Percentiles rank a stretch among this genome's conserved stretches.
Conservation (phyloP, 2,888 invertebrate genomes). For the Coelopa pilipes region DNA sequence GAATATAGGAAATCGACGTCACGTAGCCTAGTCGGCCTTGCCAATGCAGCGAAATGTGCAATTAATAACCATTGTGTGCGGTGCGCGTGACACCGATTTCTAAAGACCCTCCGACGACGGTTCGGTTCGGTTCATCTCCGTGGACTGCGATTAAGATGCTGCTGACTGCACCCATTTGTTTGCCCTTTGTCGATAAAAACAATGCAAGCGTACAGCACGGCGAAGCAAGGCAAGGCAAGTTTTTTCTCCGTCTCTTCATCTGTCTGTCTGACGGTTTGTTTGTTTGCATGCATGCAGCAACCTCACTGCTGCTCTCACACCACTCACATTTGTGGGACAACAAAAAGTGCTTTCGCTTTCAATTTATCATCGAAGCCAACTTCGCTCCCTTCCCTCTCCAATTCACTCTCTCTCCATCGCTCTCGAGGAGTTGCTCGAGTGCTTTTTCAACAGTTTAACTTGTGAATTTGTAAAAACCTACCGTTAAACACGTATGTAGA, state of each 20-base stretch:
- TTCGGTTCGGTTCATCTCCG: slow-evolving; percentile 3
- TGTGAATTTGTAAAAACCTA: slow-evolving; percentile 17
- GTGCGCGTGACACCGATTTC: slow-evolving; percentile 25
- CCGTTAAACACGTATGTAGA: slow-evolving; percentile 15
- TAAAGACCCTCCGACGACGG: slow-evolving; percentile 15
- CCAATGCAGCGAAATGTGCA: slow-evolving; percentile 10
- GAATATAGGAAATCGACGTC: not conserved
- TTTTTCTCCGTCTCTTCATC: not conserved
- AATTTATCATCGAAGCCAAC: slow-evolving; percentile 13
- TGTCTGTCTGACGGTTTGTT: not conserved
- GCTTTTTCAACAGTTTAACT: slow-evolving; percentile 5
- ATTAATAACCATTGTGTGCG: slow-evolving; percentile 27
- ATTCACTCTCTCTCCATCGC: too few species aligned
- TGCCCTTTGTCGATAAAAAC: slow-evolving; percentile 10
- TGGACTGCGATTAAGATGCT: slow-evolving; percentile 16
- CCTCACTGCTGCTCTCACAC: not conserved
- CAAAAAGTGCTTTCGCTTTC: slow-evolving; percentile 22
- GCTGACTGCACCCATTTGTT: slow-evolving; percentile 15
- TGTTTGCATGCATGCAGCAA: not conserved
- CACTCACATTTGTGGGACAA: too few species aligned
- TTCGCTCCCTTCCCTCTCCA: not conserved
- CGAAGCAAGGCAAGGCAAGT: not conserved
- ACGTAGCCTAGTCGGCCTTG: not conserved
- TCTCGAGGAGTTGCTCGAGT: not conserved
- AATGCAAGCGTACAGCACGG: slow-evolving; percentile 1